These are phyloP conservation scores for Moxostoma hubbsi DNA, from an alignment of 2,797 vertebrate species.

Conservation along the genomic window DNA sequence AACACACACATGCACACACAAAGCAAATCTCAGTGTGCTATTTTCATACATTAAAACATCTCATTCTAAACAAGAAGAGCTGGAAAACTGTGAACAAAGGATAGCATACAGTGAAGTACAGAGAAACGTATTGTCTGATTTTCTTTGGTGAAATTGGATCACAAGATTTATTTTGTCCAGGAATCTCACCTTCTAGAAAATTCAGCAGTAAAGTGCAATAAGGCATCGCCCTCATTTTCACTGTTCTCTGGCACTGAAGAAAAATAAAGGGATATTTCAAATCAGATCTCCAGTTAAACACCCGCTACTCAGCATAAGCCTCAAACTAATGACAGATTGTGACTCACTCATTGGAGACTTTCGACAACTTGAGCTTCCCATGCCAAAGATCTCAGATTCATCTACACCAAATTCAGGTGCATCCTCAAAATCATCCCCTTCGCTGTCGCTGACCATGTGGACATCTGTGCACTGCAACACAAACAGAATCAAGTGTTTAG, in stretches of 20 bases:
- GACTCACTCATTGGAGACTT: conserved; percentile 97
- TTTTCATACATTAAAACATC: too few species aligned
- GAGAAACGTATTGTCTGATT: not conserved
- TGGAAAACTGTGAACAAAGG: too few species aligned
- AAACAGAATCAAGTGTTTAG: conserved; percentile 3
- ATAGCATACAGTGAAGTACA: not conserved
- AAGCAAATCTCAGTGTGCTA: conserved; percentile 15
- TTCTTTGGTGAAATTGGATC: conserved; percentile 15
- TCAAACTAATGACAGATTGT: not conserved
- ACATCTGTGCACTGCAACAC: conserved; percentile 89
- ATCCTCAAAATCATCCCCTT: conserved; percentile 98
- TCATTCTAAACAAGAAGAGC: too few species aligned
- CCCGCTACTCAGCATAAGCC: not conserved
- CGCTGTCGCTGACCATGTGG: conserved; percentile 99
- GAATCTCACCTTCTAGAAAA: conserved; percentile 94
- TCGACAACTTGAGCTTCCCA: conserved; percentile 88
- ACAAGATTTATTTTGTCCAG: not conserved
- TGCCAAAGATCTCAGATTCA: conserved; percentile 96
- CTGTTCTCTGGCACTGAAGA: conserved; percentile 96
- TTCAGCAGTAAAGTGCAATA: conserved; percentile 99
- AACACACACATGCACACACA: conserved; percentile 50
- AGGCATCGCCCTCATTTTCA: conserved; percentile 98
- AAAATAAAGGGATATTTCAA: not conserved
- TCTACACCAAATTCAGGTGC: conserved; percentile 98
- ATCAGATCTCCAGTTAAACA: not conserved